phyloP scores from a whole-genome alignment of 1,140 invertebrate genomes.

The Neotoxoptera formosana region DNA sequence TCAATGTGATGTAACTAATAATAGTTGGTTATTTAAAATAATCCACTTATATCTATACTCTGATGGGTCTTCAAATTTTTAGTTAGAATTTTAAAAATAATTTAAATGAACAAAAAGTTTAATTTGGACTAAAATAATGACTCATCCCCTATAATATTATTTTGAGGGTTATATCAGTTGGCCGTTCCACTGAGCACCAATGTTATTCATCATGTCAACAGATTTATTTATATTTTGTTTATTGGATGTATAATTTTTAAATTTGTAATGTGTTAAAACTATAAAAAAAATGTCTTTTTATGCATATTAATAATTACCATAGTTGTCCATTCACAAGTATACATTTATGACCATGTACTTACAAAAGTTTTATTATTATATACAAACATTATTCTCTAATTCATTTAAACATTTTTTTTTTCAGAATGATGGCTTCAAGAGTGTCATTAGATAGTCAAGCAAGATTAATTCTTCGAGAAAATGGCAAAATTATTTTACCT shows the following conservation, averaged over 20 bases:
- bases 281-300: background rate
- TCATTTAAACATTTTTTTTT: conserved; percentile 60
- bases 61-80: background rate
- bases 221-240: background rate
- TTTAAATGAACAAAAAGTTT: background rate
- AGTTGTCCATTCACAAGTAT: background rate
- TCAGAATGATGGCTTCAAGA: conserved; percentile 82
- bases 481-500: conserved; percentile 85
- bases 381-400: background rate
- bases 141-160: background rate
- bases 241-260: background rate
- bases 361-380: background rate
- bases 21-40: background rate
- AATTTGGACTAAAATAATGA: background rate
- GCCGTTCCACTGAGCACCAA: background rate
- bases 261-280: background rate
- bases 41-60: too few species aligned
- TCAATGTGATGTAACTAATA: background rate
- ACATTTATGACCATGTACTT: background rate
- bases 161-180: background rate
- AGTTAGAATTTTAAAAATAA: background rate
- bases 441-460: conserved; percentile 84
- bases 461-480: conserved; percentile 79
- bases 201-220: background rate
- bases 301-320: background rate